Base-by-base conservation (phyloP, 2,797 vertebrate species). In the Ambastaia sidthimunki region DNA sequence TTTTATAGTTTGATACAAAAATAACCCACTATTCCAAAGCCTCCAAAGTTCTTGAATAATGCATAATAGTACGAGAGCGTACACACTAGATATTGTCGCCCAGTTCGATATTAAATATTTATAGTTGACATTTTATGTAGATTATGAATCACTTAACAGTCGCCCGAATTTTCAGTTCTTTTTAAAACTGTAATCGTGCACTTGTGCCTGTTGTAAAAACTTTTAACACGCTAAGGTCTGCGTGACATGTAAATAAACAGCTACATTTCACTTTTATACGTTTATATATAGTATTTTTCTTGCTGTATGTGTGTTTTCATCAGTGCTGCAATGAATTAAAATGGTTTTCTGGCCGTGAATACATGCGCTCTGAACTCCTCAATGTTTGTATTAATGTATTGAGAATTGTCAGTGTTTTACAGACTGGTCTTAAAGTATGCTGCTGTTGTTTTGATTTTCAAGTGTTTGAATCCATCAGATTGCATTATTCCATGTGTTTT, bases 71-170 rank as follows among this genome's bases (percentile, higher is more conserved):
- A 34, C 19, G 82, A 89, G 89, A 90, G 86, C 86, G 86, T 89
- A 85, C 86, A 90, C 88, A 79, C 81, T 75, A 86, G 90, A 90
- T 88, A 90, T 90, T 92, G 91, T 92, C 90, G 85, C 88, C 85
- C 88, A 86, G 91, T 90, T 90, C 88, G 84, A 88, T 84, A 92
- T 94, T 89, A 93, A 93, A 93, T 88, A 94, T 95, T 92, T 85
- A 93, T 91, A 85, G 69, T 88, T 83, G 88, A 88, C 86, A 87
- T 89, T 90, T 92, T 91, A 91, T 91, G 82, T 91, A 91, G 88
- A 91, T 91, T 90, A 92, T 60, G 89, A 84, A 73, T 86, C 83
- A 72, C 79, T 76, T 83, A 47, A 82, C 86, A 82, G 85, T 87
- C 86, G 82, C 85, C 83, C 86, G 88, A 88, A 21, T 85, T 89